Evolutionary conservation across 2,113 vertebrate species (phyloP).

Genomic region (Brachypteracias leptosomus): DNA sequence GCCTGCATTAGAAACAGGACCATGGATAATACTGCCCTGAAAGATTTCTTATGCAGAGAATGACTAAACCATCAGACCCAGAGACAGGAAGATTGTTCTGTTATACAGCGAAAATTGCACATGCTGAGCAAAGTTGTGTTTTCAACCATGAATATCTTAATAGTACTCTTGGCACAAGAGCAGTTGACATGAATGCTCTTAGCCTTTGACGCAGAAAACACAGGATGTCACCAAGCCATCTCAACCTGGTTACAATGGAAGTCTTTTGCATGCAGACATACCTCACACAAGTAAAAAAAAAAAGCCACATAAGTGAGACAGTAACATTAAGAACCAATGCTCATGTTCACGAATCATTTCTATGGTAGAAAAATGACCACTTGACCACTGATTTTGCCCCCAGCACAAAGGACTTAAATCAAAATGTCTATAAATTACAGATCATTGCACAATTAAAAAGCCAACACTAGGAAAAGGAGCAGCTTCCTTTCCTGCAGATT

Average conservation of each 20-base stretch:
- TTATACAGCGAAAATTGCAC: neutral
- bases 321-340: neutral
- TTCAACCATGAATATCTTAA: neutral
- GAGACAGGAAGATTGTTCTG: neutral
- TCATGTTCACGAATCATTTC: neutral
- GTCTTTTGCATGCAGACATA: neutral
- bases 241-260: neutral
- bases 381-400: neutral
- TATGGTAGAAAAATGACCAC: neutral
- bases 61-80: neutral
- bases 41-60: neutral
- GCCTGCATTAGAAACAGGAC: neutral
- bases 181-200: neutral
- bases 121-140: neutral
- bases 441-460: conserved; percentile 33
- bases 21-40: neutral
- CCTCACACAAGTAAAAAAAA: neutral
- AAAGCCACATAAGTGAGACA: neutral
- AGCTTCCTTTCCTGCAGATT: conserved; percentile 48
- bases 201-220: conserved; percentile 18
- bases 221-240: neutral
- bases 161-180: neutral
- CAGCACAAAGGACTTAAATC: neutral
- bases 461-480: conserved; percentile 51
- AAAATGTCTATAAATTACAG: conserved; percentile 10